Percentiles rank a stretch among this genome's conserved stretches.
phyloP scores from a whole-genome alignment of 2,113 vertebrate genomes.

The Onychostruthus taczanowskii region DNA sequence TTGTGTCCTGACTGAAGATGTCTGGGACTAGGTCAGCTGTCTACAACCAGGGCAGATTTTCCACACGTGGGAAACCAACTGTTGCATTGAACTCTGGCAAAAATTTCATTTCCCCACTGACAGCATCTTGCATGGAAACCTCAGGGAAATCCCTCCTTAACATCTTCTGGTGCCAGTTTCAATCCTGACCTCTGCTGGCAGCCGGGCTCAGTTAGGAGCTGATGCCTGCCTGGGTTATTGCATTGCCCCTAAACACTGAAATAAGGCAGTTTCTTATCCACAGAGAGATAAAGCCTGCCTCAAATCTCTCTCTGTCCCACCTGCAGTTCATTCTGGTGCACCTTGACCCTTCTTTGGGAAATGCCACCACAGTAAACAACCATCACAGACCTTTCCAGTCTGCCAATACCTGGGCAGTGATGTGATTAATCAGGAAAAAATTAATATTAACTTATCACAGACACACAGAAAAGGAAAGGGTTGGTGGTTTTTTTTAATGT shows the following conservation, averaged over 20 bases:
- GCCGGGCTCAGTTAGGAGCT: neutral
- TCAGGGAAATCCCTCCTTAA: neutral
- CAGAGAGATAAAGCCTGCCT: neutral
- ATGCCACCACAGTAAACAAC: neutral
- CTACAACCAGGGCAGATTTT: neutral
- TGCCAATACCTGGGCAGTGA: neutral
- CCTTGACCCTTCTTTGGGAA: neutral
- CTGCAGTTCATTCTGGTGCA: neutral
- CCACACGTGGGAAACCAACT: neutral
- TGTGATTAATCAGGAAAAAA: neutral
- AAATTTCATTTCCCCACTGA: neutral
- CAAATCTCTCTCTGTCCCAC: neutral
- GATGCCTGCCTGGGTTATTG: neutral
- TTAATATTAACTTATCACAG: neutral
- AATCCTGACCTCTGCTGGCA: conserved; percentile 38
- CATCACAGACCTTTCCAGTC: neutral
- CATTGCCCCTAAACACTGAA: neutral
- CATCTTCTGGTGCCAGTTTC: neutral
- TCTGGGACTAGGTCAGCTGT: neutral
- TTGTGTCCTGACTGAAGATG: neutral
- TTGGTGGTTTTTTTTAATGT: neutral
- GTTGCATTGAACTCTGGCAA: neutral
- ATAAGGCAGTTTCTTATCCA: neutral
- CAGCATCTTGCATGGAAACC: neutral
- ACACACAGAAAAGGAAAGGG: neutral